Evolutionary conservation across 1,140 invertebrate species (phyloP).

Genomic region (Camponotus vicinus): DNA sequence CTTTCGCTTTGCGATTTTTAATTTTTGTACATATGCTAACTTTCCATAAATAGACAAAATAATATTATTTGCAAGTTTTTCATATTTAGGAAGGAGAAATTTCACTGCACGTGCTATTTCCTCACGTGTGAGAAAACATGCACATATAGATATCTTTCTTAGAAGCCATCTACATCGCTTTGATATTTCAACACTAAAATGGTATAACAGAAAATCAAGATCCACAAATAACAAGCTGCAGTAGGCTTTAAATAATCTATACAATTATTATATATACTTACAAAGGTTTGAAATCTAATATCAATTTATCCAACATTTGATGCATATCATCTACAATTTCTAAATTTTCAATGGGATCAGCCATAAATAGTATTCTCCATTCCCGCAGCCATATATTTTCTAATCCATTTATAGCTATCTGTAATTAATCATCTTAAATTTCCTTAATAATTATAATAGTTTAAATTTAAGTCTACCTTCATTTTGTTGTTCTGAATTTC

Average conservation of each 20-base stretch:
- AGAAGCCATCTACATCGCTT: conserved; percentile 84
- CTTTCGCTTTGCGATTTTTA: conserved; percentile 86
- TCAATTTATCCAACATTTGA: conserved; percentile 84
- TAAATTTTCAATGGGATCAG: conserved; percentile 85
- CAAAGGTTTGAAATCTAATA: conserved; percentile 83
- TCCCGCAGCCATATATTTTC: conserved; percentile 89
- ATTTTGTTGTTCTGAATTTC: conserved; percentile 87
- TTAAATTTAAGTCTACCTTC: conserved; percentile 83
- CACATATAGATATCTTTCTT: conserved; percentile 84
- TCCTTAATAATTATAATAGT: neutral
- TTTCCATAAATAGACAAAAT: conserved; percentile 80
- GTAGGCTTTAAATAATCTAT: conserved; percentile 3
- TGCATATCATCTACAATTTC: conserved; percentile 76
- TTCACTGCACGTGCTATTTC: conserved; percentile 85
- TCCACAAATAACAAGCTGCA: conserved; percentile 28
- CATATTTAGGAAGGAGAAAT: conserved; percentile 82
- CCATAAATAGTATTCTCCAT: conserved; percentile 88
- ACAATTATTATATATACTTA: conserved; percentile 73
- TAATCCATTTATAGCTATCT: conserved; percentile 88
- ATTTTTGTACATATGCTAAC: conserved; percentile 80
- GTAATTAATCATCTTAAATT: conserved; percentile 71
- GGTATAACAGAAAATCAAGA: conserved; percentile 51
- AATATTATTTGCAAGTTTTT: conserved; percentile 84
- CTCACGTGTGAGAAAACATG: conserved; percentile 77
- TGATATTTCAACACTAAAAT: conserved; percentile 80